A percentile compares a stretch with the other conserved stretches of the same genome.
Conservation (phyloP, 2,113 vertebrate genomes). For the Dissostichus mawsoni region DNA sequence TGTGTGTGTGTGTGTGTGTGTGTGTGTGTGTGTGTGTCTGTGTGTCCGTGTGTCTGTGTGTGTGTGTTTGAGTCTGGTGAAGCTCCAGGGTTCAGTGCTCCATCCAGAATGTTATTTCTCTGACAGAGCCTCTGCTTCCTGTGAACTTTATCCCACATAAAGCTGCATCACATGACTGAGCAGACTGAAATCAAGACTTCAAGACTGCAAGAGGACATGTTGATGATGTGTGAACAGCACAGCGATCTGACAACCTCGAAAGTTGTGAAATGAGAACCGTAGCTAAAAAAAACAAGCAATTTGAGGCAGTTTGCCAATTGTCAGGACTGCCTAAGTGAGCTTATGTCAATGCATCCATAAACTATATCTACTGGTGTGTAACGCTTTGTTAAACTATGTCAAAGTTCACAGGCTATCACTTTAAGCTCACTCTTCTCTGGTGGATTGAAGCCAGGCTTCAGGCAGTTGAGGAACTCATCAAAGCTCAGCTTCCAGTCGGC, state of each 20-base stretch:
- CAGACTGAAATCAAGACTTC: constrained; percentile 4
- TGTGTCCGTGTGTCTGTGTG: too few relatives aligned
- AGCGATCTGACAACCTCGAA: too few relatives aligned
- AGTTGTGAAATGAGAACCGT: too few relatives aligned
- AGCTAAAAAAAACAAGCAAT: neutral
- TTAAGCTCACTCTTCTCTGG: constrained; percentile 93
- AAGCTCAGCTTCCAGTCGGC: constrained; percentile 99
- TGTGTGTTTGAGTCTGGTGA: constrained; percentile 16
- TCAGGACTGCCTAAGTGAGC: neutral
- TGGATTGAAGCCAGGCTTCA: constrained; percentile 95
- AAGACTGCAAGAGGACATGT: too few relatives aligned
- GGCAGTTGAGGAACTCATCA: constrained; percentile 96
- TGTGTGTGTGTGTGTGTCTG: too few relatives aligned
- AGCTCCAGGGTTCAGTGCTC: constrained; percentile 25
- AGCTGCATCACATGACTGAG: constrained; percentile 18
- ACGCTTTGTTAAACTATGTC: neutral
- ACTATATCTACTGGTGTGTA: neutral
- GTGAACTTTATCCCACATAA: constrained; percentile 69
- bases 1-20: too few relatives aligned
- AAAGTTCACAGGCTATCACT: constrained; percentile 9
- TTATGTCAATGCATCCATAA: neutral
- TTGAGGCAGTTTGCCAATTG: neutral
- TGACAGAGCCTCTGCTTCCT: constrained; percentile 19
- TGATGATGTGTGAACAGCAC: too few relatives aligned
- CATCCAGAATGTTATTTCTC: constrained; percentile 16